These are phyloP conservation scores for Dexiosoma caninum DNA, from an alignment of 2,888 invertebrate species.

Conservation along the genomic window DNA sequence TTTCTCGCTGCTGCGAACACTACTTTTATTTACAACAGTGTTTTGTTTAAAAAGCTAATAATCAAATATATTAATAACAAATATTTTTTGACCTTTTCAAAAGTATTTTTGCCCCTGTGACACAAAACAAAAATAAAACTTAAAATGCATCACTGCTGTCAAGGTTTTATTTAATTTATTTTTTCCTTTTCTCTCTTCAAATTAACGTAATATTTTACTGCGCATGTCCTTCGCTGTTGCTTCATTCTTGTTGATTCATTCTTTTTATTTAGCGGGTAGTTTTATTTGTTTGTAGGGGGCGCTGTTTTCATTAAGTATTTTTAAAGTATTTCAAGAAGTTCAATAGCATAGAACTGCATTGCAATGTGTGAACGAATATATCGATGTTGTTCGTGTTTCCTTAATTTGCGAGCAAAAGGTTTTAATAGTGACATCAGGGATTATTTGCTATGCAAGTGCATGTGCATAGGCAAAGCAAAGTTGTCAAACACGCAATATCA, in stretches of 20 bases:
- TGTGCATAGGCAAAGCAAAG: neutral
- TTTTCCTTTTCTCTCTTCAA: neutral
- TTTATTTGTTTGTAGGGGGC: constrained; percentile 57
- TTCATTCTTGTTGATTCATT: constrained; percentile 22
- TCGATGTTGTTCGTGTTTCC: neutral
- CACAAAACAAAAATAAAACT: too few species aligned
- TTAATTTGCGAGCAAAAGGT: constrained; percentile 12
- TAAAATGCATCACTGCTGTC: too few species aligned
- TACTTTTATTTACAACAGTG: too few species aligned
- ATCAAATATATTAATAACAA: too few species aligned
- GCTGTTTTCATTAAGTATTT: constrained; percentile 9
- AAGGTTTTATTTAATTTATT: neutral
- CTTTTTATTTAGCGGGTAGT: constrained; percentile 23
- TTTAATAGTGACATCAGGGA: constrained; percentile 9
- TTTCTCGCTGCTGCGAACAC: too few species aligned
- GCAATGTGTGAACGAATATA: neutral
- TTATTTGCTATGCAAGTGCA: constrained; percentile 13
- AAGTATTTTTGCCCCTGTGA: too few species aligned
- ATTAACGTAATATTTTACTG: neutral
- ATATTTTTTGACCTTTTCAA: too few species aligned
- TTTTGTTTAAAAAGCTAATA: too few species aligned
- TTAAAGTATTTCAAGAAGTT: constrained; percentile 39
- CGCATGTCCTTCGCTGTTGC: constrained; percentile 27
- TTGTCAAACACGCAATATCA: constrained; percentile 35
- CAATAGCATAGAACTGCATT: constrained; percentile 36